Conservation (phyloP, 1,140 invertebrate genomes). For the Listronotus bonariensis region DNA sequence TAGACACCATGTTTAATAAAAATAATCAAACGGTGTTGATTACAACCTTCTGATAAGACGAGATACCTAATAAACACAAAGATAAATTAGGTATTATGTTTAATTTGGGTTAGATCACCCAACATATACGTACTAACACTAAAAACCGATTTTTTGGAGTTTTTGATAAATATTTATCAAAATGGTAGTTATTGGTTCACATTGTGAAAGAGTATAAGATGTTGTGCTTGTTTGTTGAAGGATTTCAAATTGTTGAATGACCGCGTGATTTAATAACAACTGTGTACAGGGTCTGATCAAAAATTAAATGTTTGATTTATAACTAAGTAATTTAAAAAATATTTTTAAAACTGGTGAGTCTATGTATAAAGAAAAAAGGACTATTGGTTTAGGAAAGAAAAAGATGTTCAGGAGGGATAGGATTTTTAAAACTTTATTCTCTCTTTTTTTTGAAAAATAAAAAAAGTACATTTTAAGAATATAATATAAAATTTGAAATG, state of each 20-base stretch:
- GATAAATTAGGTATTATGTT: neutral
- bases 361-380: no score
- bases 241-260: neutral
- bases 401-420: no score
- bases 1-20: conserved; percentile 31
- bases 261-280: conserved; percentile 2
- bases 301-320: neutral
- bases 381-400: no score
- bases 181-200: conserved; percentile 1
- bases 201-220: neutral
- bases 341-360: no score
- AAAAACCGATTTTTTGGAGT: neutral
- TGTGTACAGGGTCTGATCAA: neutral
- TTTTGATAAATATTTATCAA: conserved; percentile 4
- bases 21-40: conserved; percentile 26
- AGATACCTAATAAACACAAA: conserved; percentile 19
- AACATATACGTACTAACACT: neutral
- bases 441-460: no score
- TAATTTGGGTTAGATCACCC: conserved; percentile 15
- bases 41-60: conserved; percentile 23
- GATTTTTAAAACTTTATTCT: no score
- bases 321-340: no score
- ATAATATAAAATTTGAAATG: no score
- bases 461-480: no score
- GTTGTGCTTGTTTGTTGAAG: no score